Conservation (phyloP, 1,140 invertebrate genomes). For the Drosophila tsacasi region DNA sequence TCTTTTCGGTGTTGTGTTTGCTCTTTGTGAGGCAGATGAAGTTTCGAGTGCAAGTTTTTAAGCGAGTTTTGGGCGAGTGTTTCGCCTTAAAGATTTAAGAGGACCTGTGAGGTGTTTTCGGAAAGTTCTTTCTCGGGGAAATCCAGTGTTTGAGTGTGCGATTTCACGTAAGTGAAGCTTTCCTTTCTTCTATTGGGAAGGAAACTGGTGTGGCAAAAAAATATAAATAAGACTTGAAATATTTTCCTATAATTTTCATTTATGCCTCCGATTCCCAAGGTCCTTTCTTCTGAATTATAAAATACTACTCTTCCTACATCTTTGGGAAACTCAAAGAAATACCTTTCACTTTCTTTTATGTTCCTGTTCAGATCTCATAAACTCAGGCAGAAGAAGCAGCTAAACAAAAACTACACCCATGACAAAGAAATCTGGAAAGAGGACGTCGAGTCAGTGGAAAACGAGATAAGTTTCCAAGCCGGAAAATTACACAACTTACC, state of each 20-base stretch:
- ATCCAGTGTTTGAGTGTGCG: slow-evolving; percentile 20
- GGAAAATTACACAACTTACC: slow-evolving; percentile 58
- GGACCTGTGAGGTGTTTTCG: slow-evolving; percentile 22
- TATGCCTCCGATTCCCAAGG: background rate
- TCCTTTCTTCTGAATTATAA: background rate
- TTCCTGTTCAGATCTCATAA: slow-evolving; percentile 8
- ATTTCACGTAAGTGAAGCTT: slow-evolving; percentile 11
- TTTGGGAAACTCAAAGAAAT: background rate
- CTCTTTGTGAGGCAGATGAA: slow-evolving; percentile 50
- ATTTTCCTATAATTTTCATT: background rate
- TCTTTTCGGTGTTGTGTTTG: slow-evolving; percentile 48
- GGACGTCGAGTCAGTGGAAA: slow-evolving; percentile 13
- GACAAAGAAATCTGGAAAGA: slow-evolving; percentile 20
- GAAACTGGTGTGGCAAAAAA: background rate
- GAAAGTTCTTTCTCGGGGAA: slow-evolving; percentile 10
- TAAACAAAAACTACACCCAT: slow-evolving; percentile 27
- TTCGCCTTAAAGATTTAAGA: slow-evolving; percentile 43
- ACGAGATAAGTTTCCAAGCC: slow-evolving; percentile 29
- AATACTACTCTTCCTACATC: background rate
- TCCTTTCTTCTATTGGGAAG: background rate
- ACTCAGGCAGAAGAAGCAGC: slow-evolving; percentile 2
- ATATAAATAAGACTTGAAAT: too few relatives aligned
- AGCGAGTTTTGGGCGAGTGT: slow-evolving; percentile 38
- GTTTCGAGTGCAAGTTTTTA: slow-evolving; percentile 48
- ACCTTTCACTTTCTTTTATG: background rate